Conservation (phyloP, 1,140 invertebrate genomes). For the Colletes gigas region DNA sequence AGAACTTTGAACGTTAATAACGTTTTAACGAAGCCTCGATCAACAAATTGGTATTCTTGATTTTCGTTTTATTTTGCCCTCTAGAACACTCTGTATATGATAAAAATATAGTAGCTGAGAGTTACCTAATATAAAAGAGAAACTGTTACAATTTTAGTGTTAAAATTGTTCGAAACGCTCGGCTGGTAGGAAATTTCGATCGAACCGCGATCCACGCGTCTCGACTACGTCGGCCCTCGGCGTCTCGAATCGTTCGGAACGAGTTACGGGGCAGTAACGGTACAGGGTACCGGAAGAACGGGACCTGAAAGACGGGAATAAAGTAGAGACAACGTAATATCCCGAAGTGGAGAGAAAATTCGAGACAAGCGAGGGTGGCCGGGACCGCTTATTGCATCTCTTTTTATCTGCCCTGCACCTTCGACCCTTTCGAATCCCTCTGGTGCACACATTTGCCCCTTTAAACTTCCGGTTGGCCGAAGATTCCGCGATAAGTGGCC, state of each 20-base stretch:
- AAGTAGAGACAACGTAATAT: constrained; percentile 54
- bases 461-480: constrained; percentile 69
- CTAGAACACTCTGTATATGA: too few relatives aligned
- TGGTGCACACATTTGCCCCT: constrained; percentile 54
- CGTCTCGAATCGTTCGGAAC: neutral
- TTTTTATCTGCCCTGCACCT: constrained; percentile 18
- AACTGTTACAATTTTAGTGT: too few relatives aligned
- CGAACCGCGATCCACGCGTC: neutral
- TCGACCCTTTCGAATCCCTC: constrained; percentile 17
- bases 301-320: constrained; percentile 1
- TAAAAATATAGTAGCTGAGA: too few relatives aligned
- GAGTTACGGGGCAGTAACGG: neutral
- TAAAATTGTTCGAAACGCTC: neutral
- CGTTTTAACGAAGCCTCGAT: too few relatives aligned
- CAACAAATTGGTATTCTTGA: too few relatives aligned
- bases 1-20: too few relatives aligned
- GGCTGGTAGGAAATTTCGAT: neutral
- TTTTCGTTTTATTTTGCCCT: too few relatives aligned
- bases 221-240: neutral
- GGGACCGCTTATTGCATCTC: constrained; percentile 46
- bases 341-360: constrained; percentile 50
- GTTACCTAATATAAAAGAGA: too few relatives aligned
- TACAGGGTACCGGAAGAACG: too few relatives aligned
- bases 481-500: constrained; percentile 71
- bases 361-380: constrained; percentile 43